A percentile compares a stretch with the other conserved stretches of the same genome.
These are phyloP conservation scores for Heteractis magnifica DNA, from an alignment of 92 coral and sea anemone genomes.

Conservation along the genomic window DNA sequence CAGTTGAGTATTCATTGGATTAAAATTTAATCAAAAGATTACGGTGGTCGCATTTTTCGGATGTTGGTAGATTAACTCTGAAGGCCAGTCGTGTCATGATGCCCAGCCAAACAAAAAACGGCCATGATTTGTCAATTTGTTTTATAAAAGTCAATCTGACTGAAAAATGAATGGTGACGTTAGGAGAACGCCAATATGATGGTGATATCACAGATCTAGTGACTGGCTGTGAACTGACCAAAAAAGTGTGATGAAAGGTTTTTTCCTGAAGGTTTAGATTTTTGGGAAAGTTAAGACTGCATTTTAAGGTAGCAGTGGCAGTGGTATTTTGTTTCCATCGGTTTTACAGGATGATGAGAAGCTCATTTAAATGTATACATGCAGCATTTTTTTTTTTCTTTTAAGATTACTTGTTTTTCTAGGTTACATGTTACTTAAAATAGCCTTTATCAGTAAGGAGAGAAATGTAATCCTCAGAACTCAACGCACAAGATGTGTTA, in stretches of 20 bases:
- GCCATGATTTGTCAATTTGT: constrained; percentile 6
- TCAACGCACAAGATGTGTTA: not conserved
- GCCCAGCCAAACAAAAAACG: not conserved
- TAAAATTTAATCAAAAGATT: constrained; percentile 86
- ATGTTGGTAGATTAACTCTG: constrained; percentile 67
- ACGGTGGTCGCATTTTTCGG: constrained; percentile 79
- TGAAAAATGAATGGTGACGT: not conserved
- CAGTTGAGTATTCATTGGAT: constrained; percentile 59
- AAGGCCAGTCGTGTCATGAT: constrained; percentile 22
- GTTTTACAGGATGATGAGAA: no score
- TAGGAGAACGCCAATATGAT: constrained; percentile 2
- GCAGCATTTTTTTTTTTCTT: no score
- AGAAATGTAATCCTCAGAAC: not conserved
- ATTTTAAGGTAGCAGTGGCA: no score
- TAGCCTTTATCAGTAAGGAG: not conserved
- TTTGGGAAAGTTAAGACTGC: no score
- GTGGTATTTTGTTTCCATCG: no score
- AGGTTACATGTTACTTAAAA: not conserved
- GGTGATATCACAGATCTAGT: not conserved
- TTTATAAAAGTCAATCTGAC: not conserved
- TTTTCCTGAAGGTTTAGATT: no score
- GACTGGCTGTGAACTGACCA: no score
- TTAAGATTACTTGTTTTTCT: no score
- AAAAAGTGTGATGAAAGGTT: no score
- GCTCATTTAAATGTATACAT: no score